These are phyloP conservation scores for Falco punctatus DNA, from an alignment of 2,113 vertebrate genomes.

Conservation along the genomic window DNA sequence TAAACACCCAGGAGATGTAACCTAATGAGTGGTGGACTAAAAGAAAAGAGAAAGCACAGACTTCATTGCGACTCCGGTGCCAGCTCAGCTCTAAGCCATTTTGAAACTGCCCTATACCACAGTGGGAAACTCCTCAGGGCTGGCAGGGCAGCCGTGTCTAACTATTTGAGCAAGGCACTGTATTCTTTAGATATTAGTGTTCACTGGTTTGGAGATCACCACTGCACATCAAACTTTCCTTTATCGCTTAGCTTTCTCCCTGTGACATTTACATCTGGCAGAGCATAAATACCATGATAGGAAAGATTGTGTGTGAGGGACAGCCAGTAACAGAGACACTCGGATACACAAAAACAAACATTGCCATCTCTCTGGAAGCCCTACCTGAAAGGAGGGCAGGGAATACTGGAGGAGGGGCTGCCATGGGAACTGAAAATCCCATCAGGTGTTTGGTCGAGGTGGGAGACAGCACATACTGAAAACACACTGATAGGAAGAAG, in stretches of 20 bases:
- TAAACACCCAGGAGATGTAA: neutral
- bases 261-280: neutral
- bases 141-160: neutral
- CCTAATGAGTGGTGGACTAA: neutral
- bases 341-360: neutral
- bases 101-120: neutral
- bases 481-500: neutral
- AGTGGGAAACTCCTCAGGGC: constrained; percentile 1
- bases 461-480: neutral
- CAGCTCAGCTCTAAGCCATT: neutral
- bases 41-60: neutral
- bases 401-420: neutral
- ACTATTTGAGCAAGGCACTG: neutral
- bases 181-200: neutral
- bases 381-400: neutral
- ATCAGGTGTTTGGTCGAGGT: neutral
- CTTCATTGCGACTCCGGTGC: neutral
- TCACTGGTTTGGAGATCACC: neutral
- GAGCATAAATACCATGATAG: neutral
- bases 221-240: neutral
- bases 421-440: neutral
- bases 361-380: neutral
- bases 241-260: neutral
- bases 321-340: neutral
- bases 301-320: neutral